Evolutionary conservation across 2,888 invertebrate genomes (phyloP), one percentile per base, ranked within the genome.

Genomic region (Drosophila vallismaia): DNA sequence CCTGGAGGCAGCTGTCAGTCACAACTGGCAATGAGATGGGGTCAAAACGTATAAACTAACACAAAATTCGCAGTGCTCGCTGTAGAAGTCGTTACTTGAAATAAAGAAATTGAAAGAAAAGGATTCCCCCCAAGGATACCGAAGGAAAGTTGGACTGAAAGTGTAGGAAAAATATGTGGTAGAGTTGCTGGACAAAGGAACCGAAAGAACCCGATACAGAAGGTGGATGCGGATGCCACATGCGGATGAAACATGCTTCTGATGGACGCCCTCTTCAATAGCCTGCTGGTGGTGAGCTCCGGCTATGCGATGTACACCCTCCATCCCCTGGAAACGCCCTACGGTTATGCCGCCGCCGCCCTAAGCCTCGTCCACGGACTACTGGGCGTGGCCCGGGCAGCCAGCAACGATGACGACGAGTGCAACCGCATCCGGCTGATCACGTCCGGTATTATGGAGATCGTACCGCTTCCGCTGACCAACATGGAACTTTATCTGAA

Each of bases 401-500:
- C 71, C 9, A 54, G 52, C 10, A 71, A 64, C 10, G 76, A 74
- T 4, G 79, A 69, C 0, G 73, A 76, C 10, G 79, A 78, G 1
- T 79, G 74, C 74, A 79, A 68, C 44, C 73, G 73, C 0, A 0
- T 76, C 24, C 51, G 74, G 0, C 36, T 71, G 55, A 46, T 89
- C 3, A 79, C 80, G 0, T 54, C 73, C 8, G 76, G 77, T 0
- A 63, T 89, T 3, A 77, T 89, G 79, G 86, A 90, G 40, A 71
- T 89, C 6, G 75, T 80, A 5, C 85, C 89, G 4, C 45, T 89
- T 58, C 89, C 89, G 0, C 28, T 89, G 50, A 63, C 80, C 29
- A 89, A 90, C 31, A 89, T 89, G 9, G 84, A 89, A 19, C 42
- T 90, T 0, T 89, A 90, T 40, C 33, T 77, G 10, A 74, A 57